Evolutionary conservation across 2,888 invertebrate genomes (phyloP).

Genomic region (Hyppa rectilinea): DNA sequence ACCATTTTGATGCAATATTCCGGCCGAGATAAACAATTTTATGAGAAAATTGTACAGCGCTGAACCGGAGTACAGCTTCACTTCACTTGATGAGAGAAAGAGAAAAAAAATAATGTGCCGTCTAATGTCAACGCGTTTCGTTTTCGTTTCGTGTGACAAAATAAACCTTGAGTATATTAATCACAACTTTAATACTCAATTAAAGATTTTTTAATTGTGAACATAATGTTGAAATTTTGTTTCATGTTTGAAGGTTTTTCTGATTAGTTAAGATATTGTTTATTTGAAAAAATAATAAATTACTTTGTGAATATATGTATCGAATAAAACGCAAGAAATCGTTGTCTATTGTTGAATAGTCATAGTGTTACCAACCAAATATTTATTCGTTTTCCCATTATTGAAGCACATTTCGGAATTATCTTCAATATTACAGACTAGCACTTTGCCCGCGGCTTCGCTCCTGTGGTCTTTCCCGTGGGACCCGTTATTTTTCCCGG

Average conservation of each 20-base stretch:
- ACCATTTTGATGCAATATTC: conserved; percentile 92
- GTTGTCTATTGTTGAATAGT: conserved; percentile 1
- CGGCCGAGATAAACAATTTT: conserved; percentile 97
- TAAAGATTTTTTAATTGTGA: neutral
- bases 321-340: conserved; percentile 25
- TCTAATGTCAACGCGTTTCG: conserved; percentile 32
- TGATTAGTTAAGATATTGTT: no score
- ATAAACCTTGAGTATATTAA: no score
- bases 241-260: neutral
- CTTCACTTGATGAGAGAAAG: conserved; percentile 77
- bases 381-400: neutral
- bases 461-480: no score
- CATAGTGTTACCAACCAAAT: conserved; percentile 13
- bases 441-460: no score
- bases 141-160: conserved; percentile 1
- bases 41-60: conserved; percentile 95
- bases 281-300: neutral
- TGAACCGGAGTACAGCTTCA: conserved; percentile 93
- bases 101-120: conserved; percentile 62
- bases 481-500: no score
- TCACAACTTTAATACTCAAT: neutral
- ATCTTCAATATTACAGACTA: neutral
- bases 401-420: neutral
- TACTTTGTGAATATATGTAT: neutral
- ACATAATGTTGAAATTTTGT: rapidly evolving